Evolutionary conservation across 2,113 vertebrate genomes (phyloP), one percentile per base, ranked within the genome.

Genomic region (Telmatochromis bifrenatus): DNA sequence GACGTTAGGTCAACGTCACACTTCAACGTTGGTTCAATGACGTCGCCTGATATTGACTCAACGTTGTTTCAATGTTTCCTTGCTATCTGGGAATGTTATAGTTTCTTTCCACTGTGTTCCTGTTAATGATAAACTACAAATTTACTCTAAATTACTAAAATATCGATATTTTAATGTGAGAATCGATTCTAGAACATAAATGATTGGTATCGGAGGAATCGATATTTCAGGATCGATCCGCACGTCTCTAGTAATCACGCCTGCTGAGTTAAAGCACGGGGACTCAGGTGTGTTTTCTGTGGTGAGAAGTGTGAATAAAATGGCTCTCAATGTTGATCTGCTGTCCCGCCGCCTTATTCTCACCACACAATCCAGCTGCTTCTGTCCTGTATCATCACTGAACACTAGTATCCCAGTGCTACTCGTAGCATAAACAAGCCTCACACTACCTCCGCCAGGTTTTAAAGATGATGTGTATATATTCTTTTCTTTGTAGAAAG

Each of bases 251-350:
- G 49, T n/a, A n/a, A 51, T 51, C 3, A 51, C 4, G 49, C 2
- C 49, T 0, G 8, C 49, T 0, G 5, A 51, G 17, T 51, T n/a
- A 51, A 53, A 53, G 2, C 49, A 53, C 2, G 5, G 49, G 49
- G 19, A 1, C 1, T 53, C 19, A 53, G 49, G 51, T n/a, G 19
- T 53, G 51, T 53, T 53, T 53, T n/a, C 51, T 53, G 19, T 11
- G 51, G 19, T 53, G 51, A 53, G 19, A 53, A 2, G 19, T 4
- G 19, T 21, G 19, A 53, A 53, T n/a, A 11, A 53, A 53, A 1
- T 53, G 51, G 1, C 19, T 2, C 51, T 6, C 5, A 53, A 53
- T 53, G 19, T 53, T 53, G 19, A 2, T 53, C 5, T 53, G 9
- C 6, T 5, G 9, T 53, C 19, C 19, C 9, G 9, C 51, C 9